Evolutionary conservation across 1,140 invertebrate species (phyloP), one percentile per base, ranked within the genome.

Genomic region (Phocides pigmalion): DNA sequence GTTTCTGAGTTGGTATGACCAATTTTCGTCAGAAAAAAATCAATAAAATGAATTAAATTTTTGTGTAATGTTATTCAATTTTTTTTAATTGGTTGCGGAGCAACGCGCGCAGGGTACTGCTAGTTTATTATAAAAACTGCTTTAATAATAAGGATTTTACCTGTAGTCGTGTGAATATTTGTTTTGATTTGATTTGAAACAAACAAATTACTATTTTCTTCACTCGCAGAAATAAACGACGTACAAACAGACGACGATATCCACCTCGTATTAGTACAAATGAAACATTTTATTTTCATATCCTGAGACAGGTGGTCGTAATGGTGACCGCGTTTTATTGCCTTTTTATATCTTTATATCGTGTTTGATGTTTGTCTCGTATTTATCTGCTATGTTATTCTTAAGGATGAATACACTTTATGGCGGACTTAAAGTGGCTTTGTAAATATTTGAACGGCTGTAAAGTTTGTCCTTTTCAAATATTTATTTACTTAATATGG

Each of bases 241-340:
- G 12, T 28, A 61, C 56, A 61, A 61, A 61, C 56, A 61, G 54
- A 46, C 47, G 0, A 32, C 14, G 1, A 3, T 16, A 37, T 35
- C 44, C 44, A 1, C 8, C 12, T 11, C 51, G 42, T 62, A 51
- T 62, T 62, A 51, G 59, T 17, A 51, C 47, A 51, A 62, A 62
- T 49, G 25, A 50, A 62, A 59, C 62, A 64, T 64, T 64, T 66
- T 64, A 66, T 61, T 66, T 64, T 66, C 54, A 71, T 66, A 70
- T 44, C 41, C 46, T 20, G 42, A 51, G 66, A 64, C 68, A 66
- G 64, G 64, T 70, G 68, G 58, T 62, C 64, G 64, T 65, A 64
- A 64, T 54, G 54, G 51, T 61, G 62, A 47, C 25, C 42, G 65
- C 58, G 59, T 70, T 70, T 70, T 66, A 66, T 50, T 41, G 25